Evolutionary conservation across 2,797 vertebrate genomes (phyloP), one percentile per base, ranked within the genome.

Genomic region (Eupleurogrammus muticus): DNA sequence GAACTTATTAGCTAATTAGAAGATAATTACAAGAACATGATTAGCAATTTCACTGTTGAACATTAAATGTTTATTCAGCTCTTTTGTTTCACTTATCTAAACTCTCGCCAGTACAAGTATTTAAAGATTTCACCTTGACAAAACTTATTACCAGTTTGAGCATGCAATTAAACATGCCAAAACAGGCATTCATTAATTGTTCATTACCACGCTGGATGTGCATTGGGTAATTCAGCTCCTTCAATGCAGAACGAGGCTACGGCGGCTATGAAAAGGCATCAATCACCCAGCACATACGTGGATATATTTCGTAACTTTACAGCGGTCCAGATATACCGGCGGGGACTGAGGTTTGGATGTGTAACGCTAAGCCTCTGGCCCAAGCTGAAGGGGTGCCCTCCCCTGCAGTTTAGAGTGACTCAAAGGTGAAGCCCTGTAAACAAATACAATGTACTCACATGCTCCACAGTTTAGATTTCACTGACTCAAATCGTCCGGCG

Each of bases 81-180:
- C 93, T 94, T 94, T 95, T 96, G 95, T 96, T 95, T 96, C 98
- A 96, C 94, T 95, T 90, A 95, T 92, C 91, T 93, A 95, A 95
- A 95, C 96, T 97, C 96, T 96, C 96, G 97, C 95, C 94, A 95
- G 95, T 85, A 88, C 92, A 93, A 94, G 95, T 96, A 96, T 96
- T 98, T 97, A 97, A 96, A 96, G 95, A 96, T 96, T 95, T 95
- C 94, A 95, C 94, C 94, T 94, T 92, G 96, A 94, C 95, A 93
- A 92, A 93, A 94, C 92, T 94, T 95, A 95, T 96, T 95, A 89
- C 78, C 78, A 95, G 93, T 93, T 94, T 90, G 71, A 93, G 93
- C 88, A 92, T 92, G 94, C 95, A 96, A 97, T 97, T 97, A 96
- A 96, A 96, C 94, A 93, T 92, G 92, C 92, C 94, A 95, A 95